Base-by-base conservation (phyloP, 1,140 invertebrate genomes). In the Zaprionus gabonicus region DNA sequence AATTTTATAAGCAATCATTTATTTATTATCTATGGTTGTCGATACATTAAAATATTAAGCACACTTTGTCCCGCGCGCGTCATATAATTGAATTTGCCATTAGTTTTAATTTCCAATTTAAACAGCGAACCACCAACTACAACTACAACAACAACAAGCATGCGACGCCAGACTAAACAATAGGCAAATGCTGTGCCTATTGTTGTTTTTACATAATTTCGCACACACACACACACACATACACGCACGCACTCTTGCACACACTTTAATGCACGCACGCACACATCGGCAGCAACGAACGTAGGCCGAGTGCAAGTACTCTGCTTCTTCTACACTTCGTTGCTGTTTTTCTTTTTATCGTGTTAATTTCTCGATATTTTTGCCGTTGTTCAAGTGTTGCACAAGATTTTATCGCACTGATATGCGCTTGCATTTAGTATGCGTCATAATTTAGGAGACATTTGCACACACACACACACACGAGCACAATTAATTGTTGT, bases 151-250 rank as follows among this genome's bases (percentile, higher is more conserved):
- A 38, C 46, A 38, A 62, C 64, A 57, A 62, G 23, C 49, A 74
- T 49, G 36, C 34, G 57, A 62, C 57, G 65, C 62, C 53, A 69
- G 49, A 25, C n/a, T 49, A 62, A 66, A 72, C 74, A 76, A 67
- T 72, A 72, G 62, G 69, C 69, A 76, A 67, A 62, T 66, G 9
- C 31, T 34, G 46, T 70, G 60, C 46, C 46, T 83, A 67, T 88
- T 83, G 74, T 88, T 80, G 71, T 71, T 81, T 87, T 87, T 88
- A 87, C 84, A 87, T 87, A 88, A 87, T 87, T 87, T 88, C 36
- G 76, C 80, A 87, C 77, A 73, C 78, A 72, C 57, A 60, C 64
- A 72, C 44, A 60, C 44, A 60, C 31, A 31, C 75, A 74, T 12
- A 46, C 41, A 56, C 58, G 12, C 64, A 57, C 51, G 12, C 36